Base-by-base conservation (phyloP, 2,888 invertebrate species). In the Tachina fera region DNA sequence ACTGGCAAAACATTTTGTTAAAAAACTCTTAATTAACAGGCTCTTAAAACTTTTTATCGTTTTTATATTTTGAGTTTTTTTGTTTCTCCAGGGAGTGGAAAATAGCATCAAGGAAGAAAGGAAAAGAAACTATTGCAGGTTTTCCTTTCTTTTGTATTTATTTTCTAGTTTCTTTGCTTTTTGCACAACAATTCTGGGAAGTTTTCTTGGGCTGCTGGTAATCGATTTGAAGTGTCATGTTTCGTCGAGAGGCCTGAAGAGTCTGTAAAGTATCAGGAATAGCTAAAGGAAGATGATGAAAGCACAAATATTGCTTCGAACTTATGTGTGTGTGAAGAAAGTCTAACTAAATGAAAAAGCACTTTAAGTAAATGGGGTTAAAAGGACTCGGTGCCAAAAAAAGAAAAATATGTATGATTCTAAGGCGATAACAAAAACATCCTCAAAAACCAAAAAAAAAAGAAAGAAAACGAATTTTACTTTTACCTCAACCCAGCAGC, bases 1-100 rank as follows among this genome's bases (percentile, higher is more conserved):
- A 78, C 77, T 83, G 16, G 65, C 58, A 78, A 72, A 83, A 78
- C 60, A 78, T 83, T 78, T 72, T 83, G 71, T 72, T 77, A 83
- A 86, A n/a, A 78, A 83, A 79, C 83, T 80, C 83, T 83, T 86
- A 86, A 86, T 86, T 86, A 86, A 86, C 83, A 86, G 86, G 86
- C 83, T 86, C 83, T 86, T 86, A 83, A 72, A 81, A 80, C n/a
- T 78, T 70, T 49, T 41, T 56, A 22, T 56, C 19, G 47, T 22
- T 11, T 74, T 61, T 49, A 1, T 13, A 16, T 72, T 49, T 45
- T 65, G 9, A 10, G 6, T 45, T 14, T 49, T 58, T 67, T 58
- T 14, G n/a, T 49, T 16, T 6, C 31, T 31, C 31, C 31, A 31
- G 31, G 14, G 3, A 39, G 6, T 22, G 45, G 16, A 58, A 80